A percentile compares a stretch with the other conserved stretches of the same genome.
Conservation (phyloP, 2,888 invertebrate species). For the Melinopterus prodromus region DNA sequence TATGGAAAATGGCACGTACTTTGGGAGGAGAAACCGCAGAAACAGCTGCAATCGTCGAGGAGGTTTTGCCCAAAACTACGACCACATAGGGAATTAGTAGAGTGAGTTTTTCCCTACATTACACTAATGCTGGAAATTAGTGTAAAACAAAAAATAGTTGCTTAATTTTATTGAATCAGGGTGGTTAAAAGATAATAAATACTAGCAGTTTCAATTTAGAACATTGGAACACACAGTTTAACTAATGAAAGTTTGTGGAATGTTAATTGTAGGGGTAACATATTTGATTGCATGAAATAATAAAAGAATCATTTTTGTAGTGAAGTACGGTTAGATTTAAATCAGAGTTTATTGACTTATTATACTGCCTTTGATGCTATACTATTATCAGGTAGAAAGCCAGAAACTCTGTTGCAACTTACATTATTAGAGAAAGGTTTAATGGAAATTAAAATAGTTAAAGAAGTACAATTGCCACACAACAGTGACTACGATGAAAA, state of each 20-base stretch:
- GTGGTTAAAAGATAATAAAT: too few species aligned
- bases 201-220: too few species aligned
- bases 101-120: conserved; percentile 57
- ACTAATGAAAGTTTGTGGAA: too few species aligned
- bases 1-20: conserved; percentile 73
- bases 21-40: conserved; percentile 78
- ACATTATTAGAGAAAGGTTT: conserved; percentile 47
- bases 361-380: conserved; percentile 91
- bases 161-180: conserved; percentile 28
- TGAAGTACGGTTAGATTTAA: conserved; percentile 84
- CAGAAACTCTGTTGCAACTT: conserved; percentile 48
- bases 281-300: background rate
- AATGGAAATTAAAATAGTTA: conserved; percentile 31
- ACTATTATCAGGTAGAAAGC: conserved; percentile 71
- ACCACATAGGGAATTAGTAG: conserved; percentile 65
- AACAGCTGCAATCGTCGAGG: conserved; percentile 67
- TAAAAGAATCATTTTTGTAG: conserved; percentile 60
- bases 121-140: background rate
- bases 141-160: conserved; percentile 14
- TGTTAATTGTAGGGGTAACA: too few species aligned
- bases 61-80: conserved; percentile 80
- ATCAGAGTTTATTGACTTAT: conserved; percentile 81
- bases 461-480: background rate
- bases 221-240: too few species aligned
- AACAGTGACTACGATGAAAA: conserved; percentile 26